Base-by-base conservation (phyloP, 2,797 vertebrate genomes). In the Mycteria americana region DNA sequence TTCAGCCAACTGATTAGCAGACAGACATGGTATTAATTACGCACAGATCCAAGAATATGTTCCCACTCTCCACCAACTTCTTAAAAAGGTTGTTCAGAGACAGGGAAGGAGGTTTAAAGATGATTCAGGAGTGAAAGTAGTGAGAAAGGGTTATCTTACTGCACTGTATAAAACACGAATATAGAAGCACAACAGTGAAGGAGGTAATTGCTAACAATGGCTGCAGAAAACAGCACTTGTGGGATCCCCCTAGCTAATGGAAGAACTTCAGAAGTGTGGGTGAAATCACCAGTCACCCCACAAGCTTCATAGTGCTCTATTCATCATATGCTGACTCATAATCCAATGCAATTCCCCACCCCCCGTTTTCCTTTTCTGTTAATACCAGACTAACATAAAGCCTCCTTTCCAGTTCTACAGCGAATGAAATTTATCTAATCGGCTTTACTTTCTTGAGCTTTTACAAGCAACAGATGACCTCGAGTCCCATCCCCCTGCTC, bases 141-240 rank as follows among this genome's bases (percentile, higher is more conserved):
- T 64, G 87, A 92, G 62, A 59, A 97, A 97, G 94, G 95, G 94
- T 97, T 97, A 97, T 97, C 92, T 69, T 76, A 89, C 48, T 97
- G 97, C 98, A 97, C 98, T 97, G 97, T 93, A 94, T 60, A 74
- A 82, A 79, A 87, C 22, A 70, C 6, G 77, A 89, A 74, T 37
- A 84, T 3, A 81, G 85, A 85, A 89, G 81, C 65, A 84, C 0
- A 9, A 92, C 41, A 11, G 31, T 7, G 48, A 95, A 90, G 70
- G 80, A 92, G 35, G 41, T 53, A 89, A 88, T 45, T 91, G 59
- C 86, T 85, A 92, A 88, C 64, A 75, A 59, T 30, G 84, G 43
- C 53, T 92, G 82, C 78, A 91, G 31, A 88, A 91, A 92, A 59
- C 35, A 14, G 48, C 56, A 68, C 63, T 46, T 54, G 91, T 67